Conservation (phyloP, 2,113 vertebrate species). For the Rhinolophus ferrumequinum region DNA sequence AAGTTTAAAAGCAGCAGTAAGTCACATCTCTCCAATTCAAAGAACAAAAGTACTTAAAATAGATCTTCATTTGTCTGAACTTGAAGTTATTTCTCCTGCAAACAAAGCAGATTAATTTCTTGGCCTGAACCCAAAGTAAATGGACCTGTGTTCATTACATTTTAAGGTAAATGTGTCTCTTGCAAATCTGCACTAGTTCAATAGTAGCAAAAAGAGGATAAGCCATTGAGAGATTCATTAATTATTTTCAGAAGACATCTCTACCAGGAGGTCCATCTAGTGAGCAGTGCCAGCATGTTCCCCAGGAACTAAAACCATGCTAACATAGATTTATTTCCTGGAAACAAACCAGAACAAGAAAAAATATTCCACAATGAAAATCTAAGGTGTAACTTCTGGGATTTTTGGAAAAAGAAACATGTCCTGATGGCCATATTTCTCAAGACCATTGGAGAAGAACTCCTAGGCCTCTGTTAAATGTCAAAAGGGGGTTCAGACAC, state of each 20-base stretch:
- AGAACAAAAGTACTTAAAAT: constrained; percentile 39
- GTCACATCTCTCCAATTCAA: neutral
- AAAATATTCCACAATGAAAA: neutral
- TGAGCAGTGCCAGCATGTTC: neutral
- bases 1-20: neutral
- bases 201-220: neutral
- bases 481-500: neutral
- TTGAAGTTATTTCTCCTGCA: constrained; percentile 31
- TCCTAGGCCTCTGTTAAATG: neutral
- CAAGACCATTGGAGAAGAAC: neutral
- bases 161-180: constrained; percentile 26
- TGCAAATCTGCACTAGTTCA: neutral
- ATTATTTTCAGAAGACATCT: constrained; percentile 6
- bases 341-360: neutral
- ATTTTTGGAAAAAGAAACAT: neutral
- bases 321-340: neutral
- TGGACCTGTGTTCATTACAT: neutral
- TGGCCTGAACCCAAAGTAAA: constrained; percentile 65
- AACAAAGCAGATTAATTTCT: constrained; percentile 57
- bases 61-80: constrained; percentile 33
- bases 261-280: neutral
- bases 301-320: neutral
- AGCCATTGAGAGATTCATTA: neutral
- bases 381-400: neutral
- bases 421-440: neutral